These are phyloP conservation scores for Delphinus delphis DNA, from an alignment of 2,113 vertebrate species.

Conservation along the genomic window DNA sequence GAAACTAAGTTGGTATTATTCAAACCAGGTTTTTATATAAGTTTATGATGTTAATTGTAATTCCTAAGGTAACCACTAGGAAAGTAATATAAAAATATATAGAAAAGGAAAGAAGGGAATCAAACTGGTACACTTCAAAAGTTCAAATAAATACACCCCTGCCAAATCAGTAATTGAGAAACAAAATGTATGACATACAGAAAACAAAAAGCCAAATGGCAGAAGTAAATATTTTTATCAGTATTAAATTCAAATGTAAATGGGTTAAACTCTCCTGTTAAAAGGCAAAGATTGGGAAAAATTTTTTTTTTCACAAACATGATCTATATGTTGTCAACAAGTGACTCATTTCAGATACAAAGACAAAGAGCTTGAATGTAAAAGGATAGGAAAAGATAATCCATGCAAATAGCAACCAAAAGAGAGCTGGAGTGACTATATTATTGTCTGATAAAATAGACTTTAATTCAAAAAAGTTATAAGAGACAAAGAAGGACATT, in stretches of 20 bases:
- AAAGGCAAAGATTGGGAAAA: neutral
- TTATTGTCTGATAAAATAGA: neutral
- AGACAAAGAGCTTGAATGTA: neutral
- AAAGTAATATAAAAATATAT: neutral
- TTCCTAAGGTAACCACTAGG: neutral
- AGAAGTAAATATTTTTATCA: neutral
- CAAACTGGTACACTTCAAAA: neutral
- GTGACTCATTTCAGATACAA: neutral
- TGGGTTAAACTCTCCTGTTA: neutral
- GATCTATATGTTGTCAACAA: neutral
- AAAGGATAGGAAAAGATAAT: neutral
- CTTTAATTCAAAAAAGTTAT: neutral
- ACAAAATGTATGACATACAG: neutral
- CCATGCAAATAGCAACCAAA: neutral
- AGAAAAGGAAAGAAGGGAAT: neutral
- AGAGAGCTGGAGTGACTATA: neutral
- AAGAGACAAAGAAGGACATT: neutral
- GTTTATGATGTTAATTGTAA: neutral
- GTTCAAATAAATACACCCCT: neutral
- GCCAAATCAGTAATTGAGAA: neutral
- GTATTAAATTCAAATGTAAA: neutral
- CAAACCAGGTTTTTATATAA: neutral
- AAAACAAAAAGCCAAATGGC: neutral
- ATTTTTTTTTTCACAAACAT: neutral
- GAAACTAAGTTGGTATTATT: neutral